Conservation (phyloP, 2,113 vertebrate genomes). For the Pongo abelii region DNA sequence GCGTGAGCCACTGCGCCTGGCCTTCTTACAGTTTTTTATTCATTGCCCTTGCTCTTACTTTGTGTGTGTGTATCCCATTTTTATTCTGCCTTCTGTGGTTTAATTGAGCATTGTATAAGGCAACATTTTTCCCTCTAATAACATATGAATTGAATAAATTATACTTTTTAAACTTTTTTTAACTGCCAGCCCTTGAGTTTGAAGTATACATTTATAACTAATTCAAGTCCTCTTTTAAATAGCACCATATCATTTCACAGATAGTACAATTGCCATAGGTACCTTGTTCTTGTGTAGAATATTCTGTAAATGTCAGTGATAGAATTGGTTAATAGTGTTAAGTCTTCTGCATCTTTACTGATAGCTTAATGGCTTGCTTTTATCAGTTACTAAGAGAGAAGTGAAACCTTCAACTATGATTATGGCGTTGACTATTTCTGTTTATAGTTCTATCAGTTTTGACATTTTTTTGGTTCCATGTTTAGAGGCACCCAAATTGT, state of each 20-base stretch:
- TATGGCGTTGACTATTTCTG: background rate
- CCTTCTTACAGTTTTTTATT: background rate
- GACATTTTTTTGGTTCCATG: background rate
- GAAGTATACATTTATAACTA: background rate
- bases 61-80: background rate
- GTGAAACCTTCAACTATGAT: background rate
- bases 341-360: background rate
- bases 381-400: background rate
- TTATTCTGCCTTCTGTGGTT: background rate
- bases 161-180: background rate
- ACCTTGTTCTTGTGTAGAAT: background rate
- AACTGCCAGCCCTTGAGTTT: background rate
- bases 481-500: background rate
- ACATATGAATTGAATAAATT: background rate
- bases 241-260: background rate
- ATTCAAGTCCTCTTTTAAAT: background rate
- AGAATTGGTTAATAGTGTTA: background rate
- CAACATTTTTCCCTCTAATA: background rate
- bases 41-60: background rate
- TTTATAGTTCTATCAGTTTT: background rate
- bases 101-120: background rate
- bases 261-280: background rate
- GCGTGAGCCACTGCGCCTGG: too few species aligned
- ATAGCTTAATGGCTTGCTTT: background rate
- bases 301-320: background rate